Conservation (phyloP, 1,140 invertebrate species). For the Aplysia californica region DNA sequence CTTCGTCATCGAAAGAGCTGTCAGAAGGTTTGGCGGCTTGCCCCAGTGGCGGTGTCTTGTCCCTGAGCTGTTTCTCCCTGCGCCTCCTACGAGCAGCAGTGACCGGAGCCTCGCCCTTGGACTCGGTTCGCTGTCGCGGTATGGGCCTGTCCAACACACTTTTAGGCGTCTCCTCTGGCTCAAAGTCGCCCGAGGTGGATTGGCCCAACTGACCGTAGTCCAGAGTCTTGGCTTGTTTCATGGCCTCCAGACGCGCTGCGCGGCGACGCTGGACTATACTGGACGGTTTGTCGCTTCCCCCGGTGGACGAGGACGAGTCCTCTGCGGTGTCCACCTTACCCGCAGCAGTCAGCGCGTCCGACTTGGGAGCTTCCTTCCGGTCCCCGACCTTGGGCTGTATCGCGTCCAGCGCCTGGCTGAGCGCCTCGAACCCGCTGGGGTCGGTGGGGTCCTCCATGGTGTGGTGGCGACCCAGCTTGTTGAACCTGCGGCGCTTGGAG, state of each 20-base stretch:
- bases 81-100: neutral
- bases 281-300: neutral
- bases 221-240: slow-evolving; percentile 25
- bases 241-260: neutral
- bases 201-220: neutral
- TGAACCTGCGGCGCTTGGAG: slow-evolving; percentile 1
- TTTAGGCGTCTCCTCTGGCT: slow-evolving; percentile 18
- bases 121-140: slow-evolving; percentile 21
- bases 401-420: neutral
- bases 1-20: slow-evolving; percentile 30
- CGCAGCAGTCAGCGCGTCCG: too few species aligned
- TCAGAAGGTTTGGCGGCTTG: slow-evolving; percentile 22
- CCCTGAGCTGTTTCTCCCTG: slow-evolving; percentile 16
- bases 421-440: neutral
- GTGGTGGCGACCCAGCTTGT: slow-evolving; percentile 10
- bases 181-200: neutral
- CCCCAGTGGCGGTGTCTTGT: slow-evolving; percentile 10
- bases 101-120: slow-evolving; percentile 23
- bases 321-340: neutral
- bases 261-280: neutral
- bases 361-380: neutral
- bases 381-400: neutral
- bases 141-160: slow-evolving; percentile 26
- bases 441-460: slow-evolving; percentile 24
- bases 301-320: neutral